Evolutionary conservation across 92 coral and sea anemone genomes (phyloP).

Genomic region (Parazoanthus atlanticus): DNA sequence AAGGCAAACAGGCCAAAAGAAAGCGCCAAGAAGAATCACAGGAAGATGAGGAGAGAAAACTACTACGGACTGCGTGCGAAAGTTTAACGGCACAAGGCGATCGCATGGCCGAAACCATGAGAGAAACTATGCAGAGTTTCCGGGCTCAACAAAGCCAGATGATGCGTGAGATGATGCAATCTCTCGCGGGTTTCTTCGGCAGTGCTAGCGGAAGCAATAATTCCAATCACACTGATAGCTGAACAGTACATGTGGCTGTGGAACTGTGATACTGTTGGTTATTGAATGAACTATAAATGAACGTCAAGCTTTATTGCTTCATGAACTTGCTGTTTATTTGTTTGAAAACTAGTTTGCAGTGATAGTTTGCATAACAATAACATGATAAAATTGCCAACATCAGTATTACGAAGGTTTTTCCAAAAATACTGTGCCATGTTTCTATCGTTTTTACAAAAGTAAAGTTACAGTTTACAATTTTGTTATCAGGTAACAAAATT

Average conservation of each 20-base stretch:
- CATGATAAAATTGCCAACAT: conserved; percentile 11
- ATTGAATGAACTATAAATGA: conserved; percentile 11
- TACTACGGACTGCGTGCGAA: conserved; percentile 7
- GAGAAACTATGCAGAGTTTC: conserved; percentile 10
- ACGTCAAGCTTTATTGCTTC: conserved; percentile 14
- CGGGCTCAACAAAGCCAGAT: conserved; percentile 9
- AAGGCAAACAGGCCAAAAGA: conserved; percentile 11
- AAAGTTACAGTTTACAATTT: conserved; percentile 6
- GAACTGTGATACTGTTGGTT: conserved; percentile 8
- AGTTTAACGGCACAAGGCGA: neutral
- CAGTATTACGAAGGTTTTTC: conserved; percentile 12
- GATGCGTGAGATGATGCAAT: neutral
- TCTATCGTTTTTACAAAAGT: neutral
- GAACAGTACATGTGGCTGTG: conserved; percentile 4
- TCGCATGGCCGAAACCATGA: conserved; percentile 8
- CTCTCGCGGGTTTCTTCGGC: conserved; percentile 10
- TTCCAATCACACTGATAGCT: neutral
- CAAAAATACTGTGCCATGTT: conserved; percentile 12
- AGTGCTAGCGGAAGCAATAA: conserved; percentile 1
- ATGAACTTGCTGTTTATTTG: conserved; percentile 16
- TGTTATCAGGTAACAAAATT: conserved; percentile 1
- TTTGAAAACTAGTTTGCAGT: conserved; percentile 7
- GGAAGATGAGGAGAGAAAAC: conserved; percentile 6
- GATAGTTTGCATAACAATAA: conserved; percentile 8
- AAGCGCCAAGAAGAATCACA: conserved; percentile 13